Conservation (phyloP, 2,797 vertebrate species). For the Acropternis orthonyx region DNA sequence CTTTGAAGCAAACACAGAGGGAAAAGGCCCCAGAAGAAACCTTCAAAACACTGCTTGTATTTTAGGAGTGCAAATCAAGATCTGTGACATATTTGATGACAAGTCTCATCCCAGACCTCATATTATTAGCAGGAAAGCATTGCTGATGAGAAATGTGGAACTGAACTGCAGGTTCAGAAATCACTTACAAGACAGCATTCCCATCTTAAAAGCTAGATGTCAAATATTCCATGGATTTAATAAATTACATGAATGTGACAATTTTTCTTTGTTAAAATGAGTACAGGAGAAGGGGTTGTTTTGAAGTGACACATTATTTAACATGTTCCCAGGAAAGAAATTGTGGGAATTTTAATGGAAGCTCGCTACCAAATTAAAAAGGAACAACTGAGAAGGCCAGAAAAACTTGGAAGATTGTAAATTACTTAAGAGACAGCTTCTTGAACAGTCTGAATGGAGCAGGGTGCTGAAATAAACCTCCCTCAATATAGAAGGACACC, state of each 20-base stretch:
- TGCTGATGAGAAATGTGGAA: neutral
- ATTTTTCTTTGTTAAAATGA: neutral
- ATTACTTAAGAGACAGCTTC: neutral
- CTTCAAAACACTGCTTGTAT: neutral
- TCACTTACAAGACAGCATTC: neutral
- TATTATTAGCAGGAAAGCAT: neutral
- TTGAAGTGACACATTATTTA: neutral
- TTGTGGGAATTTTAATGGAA: neutral
- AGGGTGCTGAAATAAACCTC: neutral
- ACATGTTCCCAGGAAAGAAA: neutral
- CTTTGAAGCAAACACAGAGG: neutral
- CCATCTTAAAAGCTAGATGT: neutral
- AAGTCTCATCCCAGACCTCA: neutral
- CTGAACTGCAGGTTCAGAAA: neutral
- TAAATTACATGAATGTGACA: neutral
- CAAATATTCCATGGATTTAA: neutral
- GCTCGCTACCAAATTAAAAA: neutral
- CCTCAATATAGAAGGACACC: neutral
- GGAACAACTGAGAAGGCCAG: neutral
- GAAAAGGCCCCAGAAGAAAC: neutral
- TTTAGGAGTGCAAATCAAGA: neutral
- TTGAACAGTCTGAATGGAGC: neutral
- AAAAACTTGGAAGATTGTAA: neutral
- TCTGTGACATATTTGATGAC: neutral
- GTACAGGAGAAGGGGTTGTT: neutral